Evolutionary conservation across 1,140 invertebrate genomes (phyloP), one percentile per base, ranked within the genome.

Genomic region (Andricus grossulariae): DNA sequence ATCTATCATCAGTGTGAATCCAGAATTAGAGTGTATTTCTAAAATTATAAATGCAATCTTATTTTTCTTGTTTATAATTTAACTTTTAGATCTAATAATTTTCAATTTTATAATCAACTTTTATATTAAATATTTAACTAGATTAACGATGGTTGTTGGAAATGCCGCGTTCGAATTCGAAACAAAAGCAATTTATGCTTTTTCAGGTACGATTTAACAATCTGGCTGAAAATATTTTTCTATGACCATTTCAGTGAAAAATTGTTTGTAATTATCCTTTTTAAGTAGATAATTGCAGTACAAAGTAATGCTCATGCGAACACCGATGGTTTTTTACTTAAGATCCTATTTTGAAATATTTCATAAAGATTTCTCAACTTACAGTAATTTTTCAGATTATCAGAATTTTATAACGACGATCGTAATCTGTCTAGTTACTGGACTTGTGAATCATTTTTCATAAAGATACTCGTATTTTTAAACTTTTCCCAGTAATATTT

Each of bases 191-290:
- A 66, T 66, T 25, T 32, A 15, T 15, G 55, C 13, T 66, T 66
- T 66, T 66, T 66, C 60, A 66, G 60, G 60, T 66, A 66, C 60
- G 7, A 66, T 66, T 60, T 60, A 25, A 60, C 16, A 60, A 60
- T 60, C 8, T 25, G 21, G 25, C 25, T 60, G 19, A 15, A 32
- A 60, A 60, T 32, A 15, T 21, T 60, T 32, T 45, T 7, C 10
- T 54, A n/a, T 18, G 5, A 54, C 7, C 18, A 18, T 19, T 54
- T 54, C 0, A 18, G 3, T 18, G n/a, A 54, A 54, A n/a, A 54
- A 54, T 19, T 54, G 16, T 54, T 54, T 54, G 16, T 19, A 10
- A 54, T 19, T 54, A 18, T 54, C 16, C 10, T 54, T n/a, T n/a
- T 18, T 4, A n/a, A 54, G 8, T 18, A 18, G 10, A 45, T 45